These are phyloP conservation scores for Siniperca undulata DNA, from an alignment of 2,797 vertebrate genomes.

Conservation along the genomic window DNA sequence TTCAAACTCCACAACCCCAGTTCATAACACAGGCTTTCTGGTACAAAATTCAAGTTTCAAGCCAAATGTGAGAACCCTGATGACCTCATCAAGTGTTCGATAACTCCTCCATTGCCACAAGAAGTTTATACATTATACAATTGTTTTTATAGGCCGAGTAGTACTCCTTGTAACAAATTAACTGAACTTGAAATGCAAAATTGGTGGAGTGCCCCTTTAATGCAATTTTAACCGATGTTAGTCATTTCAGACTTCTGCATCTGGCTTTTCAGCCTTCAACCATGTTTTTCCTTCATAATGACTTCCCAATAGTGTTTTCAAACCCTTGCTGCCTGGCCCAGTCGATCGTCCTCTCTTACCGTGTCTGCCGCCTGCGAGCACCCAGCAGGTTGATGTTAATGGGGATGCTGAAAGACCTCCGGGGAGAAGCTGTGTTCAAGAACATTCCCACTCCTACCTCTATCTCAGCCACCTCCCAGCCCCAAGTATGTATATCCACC, in stretches of 20 bases:
- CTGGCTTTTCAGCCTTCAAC: background rate
- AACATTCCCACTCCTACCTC: slow-evolving; percentile 70
- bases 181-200: background rate
- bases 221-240: background rate
- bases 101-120: background rate
- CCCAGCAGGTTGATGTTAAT: slow-evolving; percentile 89
- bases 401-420: slow-evolving; percentile 87
- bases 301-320: slow-evolving; percentile 42
- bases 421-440: slow-evolving; percentile 78
- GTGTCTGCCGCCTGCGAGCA: slow-evolving; percentile 81
- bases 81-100: slow-evolving; percentile 4
- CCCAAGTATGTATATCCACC: slow-evolving; percentile 17
- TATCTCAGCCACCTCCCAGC: slow-evolving; percentile 28
- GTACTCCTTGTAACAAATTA: background rate
- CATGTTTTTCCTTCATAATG: slow-evolving; percentile 36
- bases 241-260: background rate
- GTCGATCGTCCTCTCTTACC: slow-evolving; percentile 77
- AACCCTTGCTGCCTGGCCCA: slow-evolving; percentile 13
- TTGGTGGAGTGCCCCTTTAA: background rate
- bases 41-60: background rate
- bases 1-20: background rate
- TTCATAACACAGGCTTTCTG: background rate
- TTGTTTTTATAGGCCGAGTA: background rate
- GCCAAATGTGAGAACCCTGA: background rate
- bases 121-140: background rate